Conservation (phyloP, 64 coral and sea anemone genomes). For the Pocillopora verrucosa region DNA sequence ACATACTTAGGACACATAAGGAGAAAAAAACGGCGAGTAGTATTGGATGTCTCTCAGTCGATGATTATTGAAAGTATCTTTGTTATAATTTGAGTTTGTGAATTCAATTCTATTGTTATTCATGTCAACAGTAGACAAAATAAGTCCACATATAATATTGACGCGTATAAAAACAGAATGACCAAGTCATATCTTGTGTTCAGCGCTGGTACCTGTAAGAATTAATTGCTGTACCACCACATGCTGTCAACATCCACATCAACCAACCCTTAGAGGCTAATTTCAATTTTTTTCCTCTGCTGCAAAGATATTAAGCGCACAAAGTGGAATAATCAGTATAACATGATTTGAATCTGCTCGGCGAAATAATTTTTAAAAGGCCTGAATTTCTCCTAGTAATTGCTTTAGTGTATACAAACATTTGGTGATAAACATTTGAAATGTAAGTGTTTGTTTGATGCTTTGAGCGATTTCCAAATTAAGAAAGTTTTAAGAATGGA, state of each 20-base stretch:
- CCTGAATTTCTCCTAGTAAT: no score
- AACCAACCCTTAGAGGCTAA: no score
- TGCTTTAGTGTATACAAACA: no score
- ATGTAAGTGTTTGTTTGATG: no score
- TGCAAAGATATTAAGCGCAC: no score
- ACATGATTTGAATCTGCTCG: no score
- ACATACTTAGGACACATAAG: background rate
- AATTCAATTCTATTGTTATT: background rate
- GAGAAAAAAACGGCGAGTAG: background rate
- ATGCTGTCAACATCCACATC: background rate
- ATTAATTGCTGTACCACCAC: slow-evolving; percentile 5
- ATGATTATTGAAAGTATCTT: background rate
- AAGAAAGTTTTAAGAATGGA: no score
- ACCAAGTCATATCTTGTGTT: background rate
- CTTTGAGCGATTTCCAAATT: no score
- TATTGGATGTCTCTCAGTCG: background rate
- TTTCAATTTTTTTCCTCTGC: no score
- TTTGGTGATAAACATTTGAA: no score
- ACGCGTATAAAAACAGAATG: background rate
- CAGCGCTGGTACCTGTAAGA: background rate
- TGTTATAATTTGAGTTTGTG: background rate
- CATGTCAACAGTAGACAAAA: background rate
- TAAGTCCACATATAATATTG: background rate
- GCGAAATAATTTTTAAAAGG: no score
- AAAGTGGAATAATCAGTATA: no score